Evolutionary conservation across 2,797 vertebrate genomes (phyloP), one percentile per base, ranked within the genome.

Genomic region (Alca torda): DNA sequence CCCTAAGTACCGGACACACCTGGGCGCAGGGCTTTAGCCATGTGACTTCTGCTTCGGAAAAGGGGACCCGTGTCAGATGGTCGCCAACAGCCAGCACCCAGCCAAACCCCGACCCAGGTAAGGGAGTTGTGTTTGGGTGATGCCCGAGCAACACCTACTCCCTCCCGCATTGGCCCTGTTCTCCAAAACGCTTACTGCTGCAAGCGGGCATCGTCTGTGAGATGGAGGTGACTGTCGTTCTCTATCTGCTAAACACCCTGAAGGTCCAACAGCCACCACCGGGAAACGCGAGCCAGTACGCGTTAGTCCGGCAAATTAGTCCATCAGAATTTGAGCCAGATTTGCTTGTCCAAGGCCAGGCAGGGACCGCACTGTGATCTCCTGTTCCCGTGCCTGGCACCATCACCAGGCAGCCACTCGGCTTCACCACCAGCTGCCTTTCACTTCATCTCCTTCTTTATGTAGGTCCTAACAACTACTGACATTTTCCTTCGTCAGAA

Each of bases 1-100:
- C 26, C 25, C 23, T 16, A 43, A 14, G 31, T 23, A 48, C 12
- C 0, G 1, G 48, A 33, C 33, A 39, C 4, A 9, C 7, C 5
- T 1, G 5, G 35, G 16, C 13, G 6, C 28, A 8, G 13, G 13
- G 5, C 24, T 26, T n/a, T 23, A 60, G 10, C 35, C 8, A 1
- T 5, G 6, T 8, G 20, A 13, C 24, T 31, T 33, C 35, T 37
- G 4, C 8, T 75, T n/a, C 9, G 33, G 45, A 65, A 48, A 45
- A 51, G 7, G 11, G 8, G 30, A 60, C 16, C 3, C 7, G 16
- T 54, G 61, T 60, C 43, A 21, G 50, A 12, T 4, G 7, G 30
- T 41, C 2, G 0, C 2, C 26, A 57, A 31, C 23, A 59, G 74
- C 16, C 21, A 39, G n/a, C 33, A 72, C 16, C 15, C 31, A 31